Percentiles rank a stretch among this genome's conserved stretches.
These are phyloP conservation scores for Masticophis lateralis DNA, from an alignment of 2,797 vertebrate genomes.

Conservation along the genomic window DNA sequence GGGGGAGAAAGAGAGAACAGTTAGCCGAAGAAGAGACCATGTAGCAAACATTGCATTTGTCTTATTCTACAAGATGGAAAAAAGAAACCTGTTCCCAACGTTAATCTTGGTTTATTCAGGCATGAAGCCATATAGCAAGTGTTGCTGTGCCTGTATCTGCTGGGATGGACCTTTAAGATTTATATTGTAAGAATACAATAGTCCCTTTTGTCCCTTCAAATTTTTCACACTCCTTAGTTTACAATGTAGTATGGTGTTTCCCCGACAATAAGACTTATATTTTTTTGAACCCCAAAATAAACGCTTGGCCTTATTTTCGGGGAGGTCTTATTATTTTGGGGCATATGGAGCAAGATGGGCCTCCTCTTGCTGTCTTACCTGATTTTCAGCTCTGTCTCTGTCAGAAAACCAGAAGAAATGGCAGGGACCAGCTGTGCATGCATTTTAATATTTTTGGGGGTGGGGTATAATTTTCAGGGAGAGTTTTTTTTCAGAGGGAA, in stretches of 20 bases:
- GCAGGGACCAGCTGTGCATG: too few relatives aligned
- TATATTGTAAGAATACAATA: conserved; percentile 1
- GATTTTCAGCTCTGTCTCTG: too few relatives aligned
- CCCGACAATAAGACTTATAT: too few relatives aligned
- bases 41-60: conserved; percentile 74
- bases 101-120: conserved; percentile 48
- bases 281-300: too few relatives aligned
- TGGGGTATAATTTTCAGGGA: too few relatives aligned
- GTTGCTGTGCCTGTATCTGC: conserved; percentile 7
- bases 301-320: too few relatives aligned
- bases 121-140: conserved; percentile 39
- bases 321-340: too few relatives aligned
- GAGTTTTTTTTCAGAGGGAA: too few relatives aligned
- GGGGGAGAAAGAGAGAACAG: conserved; percentile 68
- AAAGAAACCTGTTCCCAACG: conserved; percentile 54
- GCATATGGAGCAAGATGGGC: too few relatives aligned
- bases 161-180: conserved; percentile 8
- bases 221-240: neutral
- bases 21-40: conserved; percentile 76
- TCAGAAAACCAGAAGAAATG: too few relatives aligned
- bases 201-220: neutral
- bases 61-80: conserved; percentile 65
- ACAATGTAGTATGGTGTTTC: neutral
- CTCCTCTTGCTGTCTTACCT: too few relatives aligned
- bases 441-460: too few relatives aligned